Evolutionary conservation across 2,888 invertebrate species (phyloP), one percentile per base, ranked within the genome.

Genomic region (Tetrapedia diversipes): DNA sequence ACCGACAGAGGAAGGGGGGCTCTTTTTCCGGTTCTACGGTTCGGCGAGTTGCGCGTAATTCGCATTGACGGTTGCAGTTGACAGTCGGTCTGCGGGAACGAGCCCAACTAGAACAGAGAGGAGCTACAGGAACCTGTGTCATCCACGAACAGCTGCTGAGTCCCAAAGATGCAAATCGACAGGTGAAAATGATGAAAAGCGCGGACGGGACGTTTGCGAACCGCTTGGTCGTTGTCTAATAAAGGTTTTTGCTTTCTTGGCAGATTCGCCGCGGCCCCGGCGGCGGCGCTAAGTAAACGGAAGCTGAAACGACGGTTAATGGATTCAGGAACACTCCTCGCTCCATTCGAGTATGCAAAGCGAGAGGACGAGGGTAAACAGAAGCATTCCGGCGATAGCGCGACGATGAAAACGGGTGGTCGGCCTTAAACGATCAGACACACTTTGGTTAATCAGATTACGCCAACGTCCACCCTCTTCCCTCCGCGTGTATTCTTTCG

Each of bases 401-500:
- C 64, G 63, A 68, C 68, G 68, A 77, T 63, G 61, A 63, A 54
- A 77, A 65, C 76, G 66, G n/a, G 59, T 69, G 77, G 68, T 73
- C 63, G 63, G 66, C 72, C 74, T 80, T 77, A 81, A 86, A 83
- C 84, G 84, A 86, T 87, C 86, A 65, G 80, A 82, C 79, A 86
- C 82, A 83, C 86, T 86, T 80, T 77, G 68, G 83, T 72, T 87
- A 87, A 87, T 87, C 81, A 78, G 81, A 86, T 87, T 82, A 85
- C 65, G 65, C 49, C 43, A 66, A 10, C 51, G 27, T 63, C 49
- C 63, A 41, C 51, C 53, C 51, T 60, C 45, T 49, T 43, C 56
- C n/a, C 11, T 29, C 22, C n/a, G 7, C 45, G 19, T 19, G 7
- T 34, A 4, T 8, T 2, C 11, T 29, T 0, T 4, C 6, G 19